Percentiles rank a stretch among this genome's conserved stretches.
These are phyloP conservation scores for Conger conger DNA, from an alignment of 2,113 vertebrate genomes.

Conservation along the genomic window DNA sequence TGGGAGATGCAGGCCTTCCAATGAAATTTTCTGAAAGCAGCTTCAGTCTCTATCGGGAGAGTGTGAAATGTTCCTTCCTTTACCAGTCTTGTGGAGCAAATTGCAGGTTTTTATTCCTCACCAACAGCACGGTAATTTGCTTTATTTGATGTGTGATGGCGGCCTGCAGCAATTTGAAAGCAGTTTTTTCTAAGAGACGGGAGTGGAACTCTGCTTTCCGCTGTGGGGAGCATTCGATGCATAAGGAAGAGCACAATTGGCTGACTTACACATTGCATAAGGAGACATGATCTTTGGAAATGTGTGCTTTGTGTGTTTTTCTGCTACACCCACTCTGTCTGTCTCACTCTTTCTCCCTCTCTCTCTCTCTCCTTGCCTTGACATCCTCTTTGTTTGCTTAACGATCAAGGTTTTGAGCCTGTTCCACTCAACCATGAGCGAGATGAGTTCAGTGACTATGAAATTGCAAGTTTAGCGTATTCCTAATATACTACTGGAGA, in stretches of 20 bases:
- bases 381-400: constrained; percentile 43
- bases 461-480: constrained; percentile 29
- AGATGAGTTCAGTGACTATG: constrained; percentile 29
- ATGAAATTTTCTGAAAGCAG: constrained; percentile 30
- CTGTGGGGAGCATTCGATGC: neutral
- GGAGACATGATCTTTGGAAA: constrained; percentile 23
- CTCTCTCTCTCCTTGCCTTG: constrained; percentile 41
- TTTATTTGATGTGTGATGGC: neutral
- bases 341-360: constrained; percentile 3
- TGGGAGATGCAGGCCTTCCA: constrained; percentile 26
- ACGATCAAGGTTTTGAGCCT: constrained; percentile 32
- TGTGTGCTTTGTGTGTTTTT: neutral
- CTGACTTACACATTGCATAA: constrained; percentile 13
- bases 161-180: neutral
- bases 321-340: neutral
- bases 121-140: neutral
- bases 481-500: neutral
- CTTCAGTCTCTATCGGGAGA: neutral
- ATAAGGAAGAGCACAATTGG: neutral
- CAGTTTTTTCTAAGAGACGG: neutral
- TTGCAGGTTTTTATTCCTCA: neutral
- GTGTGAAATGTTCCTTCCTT: neutral
- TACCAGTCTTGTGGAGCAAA: neutral
- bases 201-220: neutral
- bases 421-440: constrained; percentile 18